Conservation (phyloP, 2,888 invertebrate genomes). For the Myathropa florea region DNA sequence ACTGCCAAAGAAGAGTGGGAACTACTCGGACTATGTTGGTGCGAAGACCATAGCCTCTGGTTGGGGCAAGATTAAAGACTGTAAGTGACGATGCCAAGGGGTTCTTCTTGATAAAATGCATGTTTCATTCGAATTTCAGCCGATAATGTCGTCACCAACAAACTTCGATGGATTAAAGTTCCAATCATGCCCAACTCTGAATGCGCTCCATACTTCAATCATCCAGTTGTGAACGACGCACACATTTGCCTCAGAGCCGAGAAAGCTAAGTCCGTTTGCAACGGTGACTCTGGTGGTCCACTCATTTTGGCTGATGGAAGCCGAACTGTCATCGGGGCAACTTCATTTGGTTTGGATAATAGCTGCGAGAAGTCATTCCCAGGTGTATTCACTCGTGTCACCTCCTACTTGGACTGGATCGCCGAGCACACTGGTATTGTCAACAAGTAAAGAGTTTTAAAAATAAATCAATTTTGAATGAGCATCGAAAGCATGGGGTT, state of each 20-base stretch:
- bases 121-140: conserved; percentile 29
- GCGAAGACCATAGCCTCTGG: conserved; percentile 78
- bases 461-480: background rate
- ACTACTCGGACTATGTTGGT: conserved; percentile 76
- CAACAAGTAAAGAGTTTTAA: conserved; percentile 71
- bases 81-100: conserved; percentile 57
- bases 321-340: conserved; percentile 75
- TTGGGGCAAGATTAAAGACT: conserved; percentile 79
- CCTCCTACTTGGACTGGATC: conserved; percentile 78
- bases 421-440: conserved; percentile 74
- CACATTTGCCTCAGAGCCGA: conserved; percentile 76
- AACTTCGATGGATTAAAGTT: conserved; percentile 73
- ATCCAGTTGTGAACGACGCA: conserved; percentile 42
- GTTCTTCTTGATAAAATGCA: background rate
- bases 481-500: background rate
- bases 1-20: conserved; percentile 72
- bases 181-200: conserved; percentile 73
- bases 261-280: conserved; percentile 75
- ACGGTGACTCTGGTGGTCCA: conserved; percentile 79
- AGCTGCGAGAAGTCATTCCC: conserved; percentile 78
- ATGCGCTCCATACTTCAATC: conserved; percentile 73
- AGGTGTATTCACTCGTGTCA: conserved; percentile 77
- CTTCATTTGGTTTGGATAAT: conserved; percentile 76
- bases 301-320: conserved; percentile 73
- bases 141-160: conserved; percentile 70